Evolutionary conservation across 1,140 invertebrate species (phyloP).

Genomic region (Eumeta japonica): DNA sequence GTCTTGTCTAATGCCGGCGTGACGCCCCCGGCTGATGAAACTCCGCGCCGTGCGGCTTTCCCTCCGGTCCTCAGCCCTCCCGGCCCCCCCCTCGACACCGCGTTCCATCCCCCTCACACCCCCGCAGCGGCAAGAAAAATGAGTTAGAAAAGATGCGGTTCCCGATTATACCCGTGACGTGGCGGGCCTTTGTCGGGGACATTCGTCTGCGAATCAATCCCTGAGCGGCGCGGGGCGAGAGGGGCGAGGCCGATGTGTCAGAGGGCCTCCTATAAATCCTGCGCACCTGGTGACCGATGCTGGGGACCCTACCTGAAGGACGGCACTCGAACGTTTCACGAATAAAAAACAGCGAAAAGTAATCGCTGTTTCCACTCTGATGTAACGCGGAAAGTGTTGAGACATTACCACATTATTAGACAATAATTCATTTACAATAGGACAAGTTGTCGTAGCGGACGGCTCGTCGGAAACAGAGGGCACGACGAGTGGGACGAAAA

Average conservation of each 20-base stretch:
- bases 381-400: too few species aligned
- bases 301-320: not conserved
- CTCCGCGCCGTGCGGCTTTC: conserved; percentile 10
- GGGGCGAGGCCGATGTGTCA: conserved; percentile 24
- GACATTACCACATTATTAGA: too few species aligned
- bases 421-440: too few species aligned
- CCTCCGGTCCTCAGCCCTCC: conserved; percentile 1
- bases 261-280: too few species aligned
- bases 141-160: conserved; percentile 56
- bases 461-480: too few species aligned
- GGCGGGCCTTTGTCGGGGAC: conserved; percentile 40
- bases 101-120: conserved; percentile 16
- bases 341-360: too few species aligned
- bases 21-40: conserved; percentile 42
- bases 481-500: too few species aligned
- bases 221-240: conserved; percentile 17
- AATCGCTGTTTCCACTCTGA: too few species aligned
- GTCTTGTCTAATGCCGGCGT: conserved; percentile 51
- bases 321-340: too few species aligned
- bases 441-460: too few species aligned
- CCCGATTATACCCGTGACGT: conserved; percentile 50
- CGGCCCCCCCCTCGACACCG: conserved; percentile 7
- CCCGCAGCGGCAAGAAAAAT: conserved; percentile 49
- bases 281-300: not conserved
- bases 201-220: conserved; percentile 46